Base-by-base conservation (phyloP, 2,113 vertebrate species). In the Salvelinus fontinalis region DNA sequence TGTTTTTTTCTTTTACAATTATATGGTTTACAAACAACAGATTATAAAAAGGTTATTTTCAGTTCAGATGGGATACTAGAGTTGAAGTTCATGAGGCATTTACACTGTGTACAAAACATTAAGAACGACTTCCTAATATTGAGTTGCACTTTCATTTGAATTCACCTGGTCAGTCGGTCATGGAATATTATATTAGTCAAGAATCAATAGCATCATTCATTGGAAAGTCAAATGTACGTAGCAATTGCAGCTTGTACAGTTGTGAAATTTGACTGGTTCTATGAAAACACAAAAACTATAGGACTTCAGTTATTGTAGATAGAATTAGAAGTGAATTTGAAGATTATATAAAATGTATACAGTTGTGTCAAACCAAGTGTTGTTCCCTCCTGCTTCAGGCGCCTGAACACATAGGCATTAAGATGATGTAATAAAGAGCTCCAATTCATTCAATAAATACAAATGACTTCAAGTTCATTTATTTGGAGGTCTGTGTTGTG, bases 401-500 rank as follows among this genome's bases (percentile, higher is more conserved):
- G 2, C 39, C 39, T 44, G 39, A 12, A 44, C 39, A 44, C 9
- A 8, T 2, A 44, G 9, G 9, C 39, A 44, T 57, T 26, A 26
- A 66, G 9, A 27, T 66, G 26, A 66, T 66, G 64, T 6, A 57
- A 29, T 66, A 66, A 7, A 66, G 20, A 20, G 54, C 54, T 20
- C 3, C 14, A 26, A 66, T 26, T 66, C 13, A 66, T 66, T 44
- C 3, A 26, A 66, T 29, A 34, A 39, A 54, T 81, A 20, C 54
- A 75, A 75, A 66, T 44, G 0, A 75, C 67, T 75, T 78, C 2
- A 44, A 44, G 39, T 9, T 29, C 2, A 72, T 22, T 60, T 71
- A 27, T 31, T 64, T 70, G 39, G 13, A 20, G 54, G 54, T 20
- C 18, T 57, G 54, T 57, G 54, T 57, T 57, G 4, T 57, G 54